Evolutionary conservation across 2,888 invertebrate species (phyloP).

Genomic region (Chalcis sispes): DNA sequence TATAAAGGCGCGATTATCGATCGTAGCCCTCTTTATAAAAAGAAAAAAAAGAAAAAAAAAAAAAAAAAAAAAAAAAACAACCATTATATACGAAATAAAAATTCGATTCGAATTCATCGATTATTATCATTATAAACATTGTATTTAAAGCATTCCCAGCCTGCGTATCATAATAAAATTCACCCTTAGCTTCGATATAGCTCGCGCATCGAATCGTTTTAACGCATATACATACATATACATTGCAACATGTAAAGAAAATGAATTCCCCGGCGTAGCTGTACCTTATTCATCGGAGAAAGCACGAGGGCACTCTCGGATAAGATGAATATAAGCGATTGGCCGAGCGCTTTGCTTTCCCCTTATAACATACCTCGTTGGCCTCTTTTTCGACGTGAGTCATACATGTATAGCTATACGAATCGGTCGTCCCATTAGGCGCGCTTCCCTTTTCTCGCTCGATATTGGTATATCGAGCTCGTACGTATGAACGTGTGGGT

Average conservation of each 20-base stretch:
- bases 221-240: neutral
- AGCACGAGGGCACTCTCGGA: constrained; percentile 13
- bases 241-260: neutral
- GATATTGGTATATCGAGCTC: constrained; percentile 33
- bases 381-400: constrained; percentile 42
- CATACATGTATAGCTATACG: constrained; percentile 57
- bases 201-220: no score
- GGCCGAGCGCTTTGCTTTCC: constrained; percentile 23
- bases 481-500: neutral
- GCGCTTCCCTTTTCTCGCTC: constrained; percentile 6
- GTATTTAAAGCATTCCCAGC: constrained; percentile 18
- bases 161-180: constrained; percentile 33
- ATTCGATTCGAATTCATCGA: neutral
- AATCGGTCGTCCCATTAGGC: constrained; percentile 59
- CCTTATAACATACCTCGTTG: neutral
- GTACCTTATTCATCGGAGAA: no score
- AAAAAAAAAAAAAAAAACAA: no score
- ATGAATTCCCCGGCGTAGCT: neutral
- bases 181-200: constrained; percentile 32
- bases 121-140: constrained; percentile 46
- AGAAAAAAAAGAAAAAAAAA: no score
- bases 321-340: constrained; percentile 62
- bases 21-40: neutral
- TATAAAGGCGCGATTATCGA: constrained; percentile 3
- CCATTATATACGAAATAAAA: no score